Evolutionary conservation across 2,797 vertebrate genomes (phyloP), one percentile per base, ranked within the genome.

Genomic region (Oreortyx pictus): DNA sequence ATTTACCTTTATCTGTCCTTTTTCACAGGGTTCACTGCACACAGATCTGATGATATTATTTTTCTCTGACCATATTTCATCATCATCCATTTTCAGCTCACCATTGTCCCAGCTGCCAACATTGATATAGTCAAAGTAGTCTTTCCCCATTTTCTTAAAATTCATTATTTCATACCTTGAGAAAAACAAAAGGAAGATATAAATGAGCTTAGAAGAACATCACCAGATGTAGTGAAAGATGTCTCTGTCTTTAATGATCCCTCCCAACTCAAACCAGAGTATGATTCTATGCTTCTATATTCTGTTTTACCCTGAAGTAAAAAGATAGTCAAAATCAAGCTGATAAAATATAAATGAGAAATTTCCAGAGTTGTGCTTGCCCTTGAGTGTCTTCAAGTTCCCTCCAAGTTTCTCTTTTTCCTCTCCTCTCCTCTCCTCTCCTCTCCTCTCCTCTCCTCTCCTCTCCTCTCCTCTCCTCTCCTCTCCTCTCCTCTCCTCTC

Each of bases 161-260:
- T 99, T 99, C 99, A 99, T 99, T 77, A 99, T 99, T 97, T 99
- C 99, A 85, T 99, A 99, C 96, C 99, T 99, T 96, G 82, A 72
- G 73, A 95, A 96, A 77, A 57, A 97, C 14, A 97, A 95, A 81
- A 23, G 19, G 56, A 33, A 96, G 49, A 95, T 37, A 86, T 9
- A 95, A 20, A 6, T 93, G 54, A 85, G 14, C 47, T 73, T 27
- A 83, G n/a, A 19, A 65, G 15, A 85, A 46, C 20, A 52, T 25
- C 0, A 61, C 25, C 35, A 39, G 35, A 61, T 61, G 24, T 61
- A 27, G 59, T 61, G 24, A 61, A 25, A 61, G 9, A 17, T 18
- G 24, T 25, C 59, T 18, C 59, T 61, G 35, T 17, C 35, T 37
- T 39, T 27, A 33, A 61, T 27, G 24, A 37, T 25, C 14, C 59